A percentile compares a stretch with the other conserved stretches of the same genome.
Conservation (phyloP, 2,888 invertebrate genomes). For the Trichopoda pennipes region DNA sequence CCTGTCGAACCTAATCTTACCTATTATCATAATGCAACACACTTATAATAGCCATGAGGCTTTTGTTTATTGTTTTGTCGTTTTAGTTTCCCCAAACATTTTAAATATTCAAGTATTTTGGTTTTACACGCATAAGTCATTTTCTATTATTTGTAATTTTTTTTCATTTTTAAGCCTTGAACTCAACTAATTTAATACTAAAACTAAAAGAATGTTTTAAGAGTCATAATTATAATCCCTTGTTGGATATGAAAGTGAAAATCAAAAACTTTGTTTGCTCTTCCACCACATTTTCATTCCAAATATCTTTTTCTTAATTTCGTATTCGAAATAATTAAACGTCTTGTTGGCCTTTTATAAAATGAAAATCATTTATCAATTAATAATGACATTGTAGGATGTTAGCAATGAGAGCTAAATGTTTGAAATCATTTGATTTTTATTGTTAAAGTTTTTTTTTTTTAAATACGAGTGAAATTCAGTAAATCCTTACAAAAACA, state of each 20-base stretch:
- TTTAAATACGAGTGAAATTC: too few species aligned
- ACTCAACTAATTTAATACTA: neutral
- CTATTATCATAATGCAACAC: too few species aligned
- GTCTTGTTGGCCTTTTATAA: conserved; percentile 7
- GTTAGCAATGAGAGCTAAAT: neutral
- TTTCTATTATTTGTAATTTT: neutral
- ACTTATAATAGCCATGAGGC: neutral
- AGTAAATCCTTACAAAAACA: too few species aligned
- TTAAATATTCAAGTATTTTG: conserved; percentile 9
- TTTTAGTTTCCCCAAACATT: neutral
- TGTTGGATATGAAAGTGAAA: conserved; percentile 3
- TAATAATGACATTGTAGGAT: conserved; percentile 37
- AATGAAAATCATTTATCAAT: conserved; percentile 51
- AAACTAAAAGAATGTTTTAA: conserved; percentile 10
- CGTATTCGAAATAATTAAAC: neutral
- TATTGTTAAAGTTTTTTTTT: neutral
- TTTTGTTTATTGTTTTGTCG: neutral
- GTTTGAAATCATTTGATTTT: neutral
- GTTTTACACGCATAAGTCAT: conserved; percentile 4
- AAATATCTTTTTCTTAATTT: too few species aligned
- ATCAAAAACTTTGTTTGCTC: conserved; percentile 1
- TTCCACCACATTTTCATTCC: neutral
- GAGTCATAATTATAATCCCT: conserved; percentile 32
- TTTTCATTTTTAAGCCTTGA: neutral
- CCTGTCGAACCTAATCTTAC: too few species aligned